Evolutionary conservation across 2,888 invertebrate species (phyloP).

Genomic region (Fissipunctia ypsillon): DNA sequence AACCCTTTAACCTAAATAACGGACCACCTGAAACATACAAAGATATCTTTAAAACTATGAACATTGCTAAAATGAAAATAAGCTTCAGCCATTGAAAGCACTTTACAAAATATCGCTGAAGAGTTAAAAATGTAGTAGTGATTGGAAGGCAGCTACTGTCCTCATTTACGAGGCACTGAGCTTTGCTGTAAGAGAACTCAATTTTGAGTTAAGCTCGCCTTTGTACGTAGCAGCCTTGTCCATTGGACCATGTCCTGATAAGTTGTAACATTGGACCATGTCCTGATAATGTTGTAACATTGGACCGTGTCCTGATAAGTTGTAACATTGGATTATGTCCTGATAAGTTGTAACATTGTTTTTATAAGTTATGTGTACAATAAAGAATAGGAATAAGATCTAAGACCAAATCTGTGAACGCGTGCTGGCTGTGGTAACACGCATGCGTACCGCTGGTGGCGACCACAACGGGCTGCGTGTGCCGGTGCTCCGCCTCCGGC

Average conservation of each 20-base stretch:
- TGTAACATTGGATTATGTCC: no score
- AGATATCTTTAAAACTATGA: not conserved
- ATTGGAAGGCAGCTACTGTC: not conserved
- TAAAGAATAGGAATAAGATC: not conserved
- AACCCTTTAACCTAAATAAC: constrained; percentile 98
- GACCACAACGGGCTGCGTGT: constrained; percentile 96
- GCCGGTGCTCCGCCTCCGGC: constrained; percentile 94
- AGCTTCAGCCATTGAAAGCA: not conserved
- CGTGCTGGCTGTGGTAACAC: not conserved
- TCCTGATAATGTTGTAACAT: not conserved
- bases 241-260: no score
- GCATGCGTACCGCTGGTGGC: constrained; percentile 94
- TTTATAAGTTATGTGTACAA: not conserved
- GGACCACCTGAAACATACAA: constrained; percentile 94
- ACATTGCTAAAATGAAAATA: not conserved
- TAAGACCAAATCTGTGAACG: not conserved
- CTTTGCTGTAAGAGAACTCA: not conserved
- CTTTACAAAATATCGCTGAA: not conserved
- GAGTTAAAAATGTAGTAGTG: not conserved
- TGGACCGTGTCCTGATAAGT: no score
- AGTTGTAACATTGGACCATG: no score
- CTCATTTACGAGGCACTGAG: not conserved
- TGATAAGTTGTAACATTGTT: not conserved
- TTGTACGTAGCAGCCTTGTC: no score
- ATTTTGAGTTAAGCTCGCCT: no score